A percentile compares a stretch with the other conserved stretches of the same genome.
These are phyloP conservation scores for Caradrina clavipalpis DNA, from an alignment of 2,888 invertebrate genomes.

Conservation along the genomic window DNA sequence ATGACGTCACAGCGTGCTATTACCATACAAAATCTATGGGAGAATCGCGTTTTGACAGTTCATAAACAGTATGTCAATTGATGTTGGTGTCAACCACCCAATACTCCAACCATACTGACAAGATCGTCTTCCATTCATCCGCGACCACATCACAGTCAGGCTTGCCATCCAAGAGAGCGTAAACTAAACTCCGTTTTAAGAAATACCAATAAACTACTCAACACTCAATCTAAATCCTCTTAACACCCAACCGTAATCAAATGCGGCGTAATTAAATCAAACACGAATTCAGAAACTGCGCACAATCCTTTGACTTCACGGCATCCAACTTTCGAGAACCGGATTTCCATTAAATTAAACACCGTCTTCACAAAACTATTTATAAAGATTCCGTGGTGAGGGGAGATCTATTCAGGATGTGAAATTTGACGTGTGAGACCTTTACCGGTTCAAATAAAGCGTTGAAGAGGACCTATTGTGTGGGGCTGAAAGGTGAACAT, in stretches of 20 bases:
- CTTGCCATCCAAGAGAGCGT: too few species aligned
- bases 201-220: slow-evolving; percentile 20
- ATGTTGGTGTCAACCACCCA: too few species aligned
- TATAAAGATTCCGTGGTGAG: slow-evolving; percentile 87
- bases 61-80: too few species aligned
- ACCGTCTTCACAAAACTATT: slow-evolving; percentile 87
- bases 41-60: too few species aligned
- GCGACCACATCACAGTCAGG: too few species aligned
- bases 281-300: slow-evolving; percentile 72
- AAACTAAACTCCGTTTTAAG: not conserved
- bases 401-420: slow-evolving; percentile 86
- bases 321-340: slow-evolving; percentile 78
- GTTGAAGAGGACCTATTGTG: slow-evolving; percentile 77
- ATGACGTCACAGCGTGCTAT: too few species aligned
- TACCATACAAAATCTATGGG: too few species aligned
- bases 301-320: slow-evolving; percentile 83
- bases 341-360: slow-evolving; percentile 90
- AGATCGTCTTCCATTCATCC: too few species aligned
- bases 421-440: slow-evolving; percentile 90
- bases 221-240: slow-evolving; percentile 40
- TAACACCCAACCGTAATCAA: slow-evolving; percentile 66
- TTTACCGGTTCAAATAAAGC: slow-evolving; percentile 78
- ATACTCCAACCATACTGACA: too few species aligned
- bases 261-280: slow-evolving; percentile 81
- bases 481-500: slow-evolving; percentile 74